Conservation (phyloP, 2,113 vertebrate genomes). For the Nesogale talazaci region DNA sequence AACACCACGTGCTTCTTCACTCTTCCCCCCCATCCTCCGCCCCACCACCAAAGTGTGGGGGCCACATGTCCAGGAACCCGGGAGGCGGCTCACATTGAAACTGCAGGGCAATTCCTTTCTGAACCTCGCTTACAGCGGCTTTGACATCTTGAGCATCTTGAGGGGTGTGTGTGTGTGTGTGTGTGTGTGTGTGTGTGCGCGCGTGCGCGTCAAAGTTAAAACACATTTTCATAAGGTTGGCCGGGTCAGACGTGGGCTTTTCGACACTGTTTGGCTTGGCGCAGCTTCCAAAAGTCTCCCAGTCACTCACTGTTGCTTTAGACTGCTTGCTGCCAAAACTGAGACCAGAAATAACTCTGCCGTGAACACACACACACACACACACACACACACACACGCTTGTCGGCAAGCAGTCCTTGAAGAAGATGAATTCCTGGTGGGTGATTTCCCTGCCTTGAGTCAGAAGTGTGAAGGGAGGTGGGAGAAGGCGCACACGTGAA, state of each 20-base stretch:
- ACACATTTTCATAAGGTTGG: constrained; percentile 78
- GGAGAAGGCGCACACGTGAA: not conserved
- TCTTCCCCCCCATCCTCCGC: too few relatives aligned
- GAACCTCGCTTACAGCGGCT: constrained; percentile 65
- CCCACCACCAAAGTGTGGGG: fast-evolving
- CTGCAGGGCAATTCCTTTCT: constrained; percentile 57
- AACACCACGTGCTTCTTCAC: fast-evolving
- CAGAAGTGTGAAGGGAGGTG: constrained; percentile 60
- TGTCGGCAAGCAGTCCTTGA: constrained; percentile 63
- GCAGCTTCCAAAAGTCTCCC: constrained; percentile 77
- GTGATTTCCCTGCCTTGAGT: constrained; percentile 51
- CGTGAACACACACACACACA: constrained; percentile 53
- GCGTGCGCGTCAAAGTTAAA: not conserved
- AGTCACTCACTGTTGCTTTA: constrained; percentile 72
- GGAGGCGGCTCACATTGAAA: constrained; percentile 36
- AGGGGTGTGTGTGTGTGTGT: not conserved
- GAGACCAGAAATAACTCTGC: constrained; percentile 77
- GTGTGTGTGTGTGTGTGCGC: too few relatives aligned
- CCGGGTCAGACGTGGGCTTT: constrained; percentile 74
- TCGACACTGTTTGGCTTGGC: constrained; percentile 84
- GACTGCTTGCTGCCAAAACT: constrained; percentile 72
- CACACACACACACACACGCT: constrained; percentile 42
- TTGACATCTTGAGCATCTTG: constrained; percentile 58
- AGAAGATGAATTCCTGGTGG: constrained; percentile 62
- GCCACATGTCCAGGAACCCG: not conserved